phyloP scores from a whole-genome alignment of 2,797 vertebrate genomes.

The Rousettus madagascariensis region DNA sequence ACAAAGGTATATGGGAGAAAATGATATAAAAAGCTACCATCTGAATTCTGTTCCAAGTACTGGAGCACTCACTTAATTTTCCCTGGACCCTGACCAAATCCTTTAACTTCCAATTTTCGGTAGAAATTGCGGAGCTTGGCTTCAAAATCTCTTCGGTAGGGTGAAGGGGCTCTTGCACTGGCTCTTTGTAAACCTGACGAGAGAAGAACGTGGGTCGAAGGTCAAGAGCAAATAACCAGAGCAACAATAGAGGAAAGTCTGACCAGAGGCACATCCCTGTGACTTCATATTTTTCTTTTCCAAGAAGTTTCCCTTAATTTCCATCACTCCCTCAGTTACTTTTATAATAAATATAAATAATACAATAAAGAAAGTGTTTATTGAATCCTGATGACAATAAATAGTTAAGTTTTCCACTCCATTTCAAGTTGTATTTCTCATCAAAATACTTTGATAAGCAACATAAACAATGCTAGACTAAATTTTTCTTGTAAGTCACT shows the following conservation, averaged over 20 bases:
- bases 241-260: accelerated
- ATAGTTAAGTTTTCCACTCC: neutral
- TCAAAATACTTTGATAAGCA: neutral
- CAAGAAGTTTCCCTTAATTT: neutral
- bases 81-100: slow-evolving; percentile 97
- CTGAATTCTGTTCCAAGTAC: neutral
- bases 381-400: neutral
- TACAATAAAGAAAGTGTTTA: neutral
- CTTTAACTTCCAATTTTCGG: slow-evolving; percentile 98
- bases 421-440: neutral
- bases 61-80: slow-evolving; percentile 95
- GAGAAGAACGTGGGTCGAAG: neutral
- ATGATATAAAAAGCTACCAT: neutral
- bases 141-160: slow-evolving; percentile 98
- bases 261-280: neutral
- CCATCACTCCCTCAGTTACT: neutral
- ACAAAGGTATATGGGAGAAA: neutral
- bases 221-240: neutral
- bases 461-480: neutral
- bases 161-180: slow-evolving; percentile 94
- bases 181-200: slow-evolving; percentile 90
- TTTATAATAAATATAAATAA: neutral
- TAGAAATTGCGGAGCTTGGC: slow-evolving; percentile 99
- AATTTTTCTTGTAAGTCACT: neutral
- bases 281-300: neutral